Evolutionary conservation across 2,888 invertebrate species (phyloP).

Genomic region (Xestia sexstrigata): DNA sequence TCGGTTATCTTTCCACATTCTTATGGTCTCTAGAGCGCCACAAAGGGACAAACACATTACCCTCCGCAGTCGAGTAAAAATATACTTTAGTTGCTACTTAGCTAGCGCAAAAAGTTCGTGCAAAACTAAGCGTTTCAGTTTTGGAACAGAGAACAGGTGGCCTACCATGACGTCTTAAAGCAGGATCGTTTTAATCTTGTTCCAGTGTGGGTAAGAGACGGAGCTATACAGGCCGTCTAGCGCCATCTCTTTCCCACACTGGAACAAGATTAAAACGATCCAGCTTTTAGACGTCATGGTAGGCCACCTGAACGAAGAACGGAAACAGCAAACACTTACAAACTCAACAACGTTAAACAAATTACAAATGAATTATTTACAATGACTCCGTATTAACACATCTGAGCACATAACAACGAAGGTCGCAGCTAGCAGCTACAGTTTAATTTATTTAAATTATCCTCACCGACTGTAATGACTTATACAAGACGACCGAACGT

Average conservation of each 20-base stretch:
- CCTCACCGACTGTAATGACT: conserved; percentile 59
- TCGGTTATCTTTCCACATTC: too few relatives aligned
- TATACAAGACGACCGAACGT: conserved; percentile 50
- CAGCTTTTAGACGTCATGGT: too few relatives aligned
- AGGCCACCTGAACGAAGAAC: conserved; percentile 36
- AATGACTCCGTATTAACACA: conserved; percentile 65
- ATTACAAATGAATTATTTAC: conserved; percentile 60
- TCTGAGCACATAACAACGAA: conserved; percentile 69
- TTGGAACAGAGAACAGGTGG: conserved; percentile 6
- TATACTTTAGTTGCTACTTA: neutral
- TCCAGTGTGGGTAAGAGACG: too few relatives aligned
- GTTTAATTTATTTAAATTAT: conserved; percentile 70
- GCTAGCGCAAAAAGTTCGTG: neutral
- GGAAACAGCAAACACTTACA: conserved; percentile 29
- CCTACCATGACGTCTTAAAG: too few relatives aligned
- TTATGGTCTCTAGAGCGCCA: too few relatives aligned
- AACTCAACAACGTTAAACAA: conserved; percentile 33
- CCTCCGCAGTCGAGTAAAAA: neutral
- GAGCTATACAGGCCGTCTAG: too few relatives aligned
- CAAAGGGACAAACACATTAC: too few relatives aligned
- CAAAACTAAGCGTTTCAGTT: conserved; percentile 12
- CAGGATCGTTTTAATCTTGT: too few relatives aligned
- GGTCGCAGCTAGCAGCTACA: conserved; percentile 58
- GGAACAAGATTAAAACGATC: too few relatives aligned
- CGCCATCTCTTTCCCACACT: too few relatives aligned